phyloP scores from a whole-genome alignment of 1,140 invertebrate genomes.

The Asbolus verrucosus region DNA sequence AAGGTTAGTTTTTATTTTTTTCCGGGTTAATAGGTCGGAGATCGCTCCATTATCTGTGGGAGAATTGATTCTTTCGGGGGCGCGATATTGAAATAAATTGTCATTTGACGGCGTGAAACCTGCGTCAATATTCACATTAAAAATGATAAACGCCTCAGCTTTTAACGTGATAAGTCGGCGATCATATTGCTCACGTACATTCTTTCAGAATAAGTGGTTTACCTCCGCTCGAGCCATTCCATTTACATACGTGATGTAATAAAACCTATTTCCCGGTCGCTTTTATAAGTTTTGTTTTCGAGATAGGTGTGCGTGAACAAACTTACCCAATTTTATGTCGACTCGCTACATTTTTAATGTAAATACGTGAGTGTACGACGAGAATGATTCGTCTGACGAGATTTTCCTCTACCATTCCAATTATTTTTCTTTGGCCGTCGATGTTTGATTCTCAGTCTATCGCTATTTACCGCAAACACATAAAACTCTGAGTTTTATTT shows the following conservation, averaged over 20 bases:
- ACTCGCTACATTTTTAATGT: constrained; percentile 21
- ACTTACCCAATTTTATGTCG: constrained; percentile 30
- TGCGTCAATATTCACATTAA: constrained; percentile 40
- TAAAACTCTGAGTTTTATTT: constrained; percentile 10
- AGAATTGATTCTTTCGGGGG: not conserved
- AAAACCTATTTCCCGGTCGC: constrained; percentile 48
- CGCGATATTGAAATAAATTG: constrained; percentile 33
- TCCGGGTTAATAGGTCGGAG: too few species aligned
- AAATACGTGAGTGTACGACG: not conserved
- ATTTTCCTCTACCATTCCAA: too few species aligned
- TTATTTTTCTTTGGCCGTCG: not conserved
- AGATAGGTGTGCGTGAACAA: constrained; percentile 41
- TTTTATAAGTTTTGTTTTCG: constrained; percentile 49
- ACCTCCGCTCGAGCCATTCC: constrained; percentile 46
- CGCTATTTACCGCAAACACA: constrained; percentile 10
- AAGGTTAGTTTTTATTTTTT: not conserved
- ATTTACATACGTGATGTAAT: constrained; percentile 53
- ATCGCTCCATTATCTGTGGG: not conserved
- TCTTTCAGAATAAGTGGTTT: constrained; percentile 53
- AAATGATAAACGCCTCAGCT: constrained; percentile 41
- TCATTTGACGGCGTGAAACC: constrained; percentile 4
- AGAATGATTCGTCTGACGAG: too few species aligned
- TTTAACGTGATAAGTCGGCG: constrained; percentile 41
- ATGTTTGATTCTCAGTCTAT: constrained; percentile 7
- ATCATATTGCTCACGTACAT: constrained; percentile 50